Base-by-base conservation (phyloP, 2,888 invertebrate species). In the Xestia ashworthii region DNA sequence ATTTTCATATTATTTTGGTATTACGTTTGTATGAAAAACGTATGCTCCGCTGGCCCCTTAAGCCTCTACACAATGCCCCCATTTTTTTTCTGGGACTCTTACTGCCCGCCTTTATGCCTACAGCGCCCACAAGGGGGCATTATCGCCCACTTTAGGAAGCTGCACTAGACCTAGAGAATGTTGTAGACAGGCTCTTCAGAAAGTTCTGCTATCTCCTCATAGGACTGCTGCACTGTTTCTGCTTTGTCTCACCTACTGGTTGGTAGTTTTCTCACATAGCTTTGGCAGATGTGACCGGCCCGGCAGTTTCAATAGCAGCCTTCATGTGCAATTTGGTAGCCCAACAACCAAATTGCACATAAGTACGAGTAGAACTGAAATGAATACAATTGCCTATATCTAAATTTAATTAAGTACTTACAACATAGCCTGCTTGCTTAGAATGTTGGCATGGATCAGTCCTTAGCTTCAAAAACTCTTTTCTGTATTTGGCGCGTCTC, bases 381-480 rank as follows among this genome's bases (percentile, higher is more conserved):
- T 32, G 25, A 58, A 58, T 25, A 16, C 38, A 48, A 22, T 25
- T 12, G 5, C 50, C 32, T 16, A 4, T 38, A 11, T 41, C 41
- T 65, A 5, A 14, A 14, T 3, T 50, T 11, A n/a, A 38, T 16
- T n/a, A n/a, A n/a, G n/a, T n/a, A 97, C 98, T 97, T 97, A 98
- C 98, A 91, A 98, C 95, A 93, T 96, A 94, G n/a, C 98, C 98
- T 71, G 97, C 97, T 91, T 98, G 97, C 22, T 93, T 92, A 11
- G 97, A 97, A 95, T 98, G 98, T 78, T 97, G 95, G 90, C 97
- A 97, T 6, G 99, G 99, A 93, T 98, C 98, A 6, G 97, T 96
- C 44, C 96, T 93, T 82, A 97, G 95, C 92, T 97, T 98, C 73
- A 98, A 93, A 93, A 97, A 99, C 90, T 98, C 97, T 53, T 97